A percentile compares a stretch with the other conserved stretches of the same genome.
These are phyloP conservation scores for Vombatus ursinus DNA, from an alignment of 2,113 vertebrate genomes.

Conservation along the genomic window DNA sequence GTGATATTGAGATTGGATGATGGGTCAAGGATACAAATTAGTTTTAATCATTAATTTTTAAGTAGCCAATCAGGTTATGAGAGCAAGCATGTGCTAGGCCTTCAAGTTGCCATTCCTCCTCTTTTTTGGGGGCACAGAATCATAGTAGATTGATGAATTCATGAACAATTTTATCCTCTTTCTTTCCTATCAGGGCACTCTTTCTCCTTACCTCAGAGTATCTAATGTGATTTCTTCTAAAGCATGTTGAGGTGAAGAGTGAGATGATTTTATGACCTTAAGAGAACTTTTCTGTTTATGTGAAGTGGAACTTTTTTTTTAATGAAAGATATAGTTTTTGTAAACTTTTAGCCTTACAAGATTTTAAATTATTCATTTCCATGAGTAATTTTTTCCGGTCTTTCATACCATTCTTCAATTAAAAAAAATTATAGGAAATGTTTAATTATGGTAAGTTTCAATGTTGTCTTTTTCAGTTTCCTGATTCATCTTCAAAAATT, in stretches of 20 bases:
- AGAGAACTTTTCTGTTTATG: background rate
- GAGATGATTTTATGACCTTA: background rate
- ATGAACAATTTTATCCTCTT: conserved; percentile 39
- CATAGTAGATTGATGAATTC: background rate
- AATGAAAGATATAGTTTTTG: background rate
- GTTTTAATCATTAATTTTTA: too few species aligned
- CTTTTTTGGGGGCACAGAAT: background rate
- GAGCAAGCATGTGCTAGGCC: background rate
- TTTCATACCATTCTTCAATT: background rate
- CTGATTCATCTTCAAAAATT: conserved; percentile 24
- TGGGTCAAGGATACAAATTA: background rate
- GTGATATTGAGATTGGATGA: background rate
- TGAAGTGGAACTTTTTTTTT: background rate
- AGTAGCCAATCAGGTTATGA: background rate
- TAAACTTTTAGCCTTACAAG: background rate
- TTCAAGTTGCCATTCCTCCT: background rate
- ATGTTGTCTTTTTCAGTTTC: background rate
- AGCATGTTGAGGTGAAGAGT: background rate
- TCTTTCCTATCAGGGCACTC: background rate
- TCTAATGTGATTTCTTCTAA: background rate
- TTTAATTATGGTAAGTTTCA: background rate
- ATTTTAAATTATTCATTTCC: conserved; percentile 9
- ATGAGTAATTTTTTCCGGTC: background rate
- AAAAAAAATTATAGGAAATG: conserved; percentile 11
- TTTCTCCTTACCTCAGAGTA: background rate